These are phyloP conservation scores for Brachypalpus laphriformis DNA, from an alignment of 2,888 invertebrate species.

Conservation along the genomic window DNA sequence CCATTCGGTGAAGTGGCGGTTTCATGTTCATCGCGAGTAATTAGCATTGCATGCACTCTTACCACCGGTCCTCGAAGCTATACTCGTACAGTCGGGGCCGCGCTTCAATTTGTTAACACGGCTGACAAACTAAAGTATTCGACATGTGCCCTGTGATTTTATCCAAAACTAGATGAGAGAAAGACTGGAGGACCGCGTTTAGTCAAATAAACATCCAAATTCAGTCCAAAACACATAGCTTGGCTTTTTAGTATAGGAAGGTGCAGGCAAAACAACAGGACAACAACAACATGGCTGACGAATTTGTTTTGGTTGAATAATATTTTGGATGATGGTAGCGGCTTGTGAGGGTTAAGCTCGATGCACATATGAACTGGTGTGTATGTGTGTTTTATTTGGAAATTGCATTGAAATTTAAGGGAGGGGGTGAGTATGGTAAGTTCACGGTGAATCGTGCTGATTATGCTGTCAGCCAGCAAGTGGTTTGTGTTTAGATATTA, in stretches of 20 bases:
- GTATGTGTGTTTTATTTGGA: not conserved
- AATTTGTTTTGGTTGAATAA: constrained; percentile 25
- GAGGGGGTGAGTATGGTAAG: not conserved
- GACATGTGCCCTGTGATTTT: constrained; percentile 3
- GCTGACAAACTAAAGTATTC: constrained; percentile 27
- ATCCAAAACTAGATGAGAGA: not conserved
- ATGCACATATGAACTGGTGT: not conserved
- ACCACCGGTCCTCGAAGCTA: not conserved
- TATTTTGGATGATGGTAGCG: constrained; percentile 30
- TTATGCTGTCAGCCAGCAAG: constrained; percentile 11
- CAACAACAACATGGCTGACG: not conserved
- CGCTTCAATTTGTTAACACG: constrained; percentile 43
- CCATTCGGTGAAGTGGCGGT: constrained; percentile 40
- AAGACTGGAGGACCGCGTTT: too few species aligned
- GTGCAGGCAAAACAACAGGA: not conserved
- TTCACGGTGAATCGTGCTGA: constrained; percentile 6
- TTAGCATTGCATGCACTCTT: constrained; percentile 13
- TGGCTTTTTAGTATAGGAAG: not conserved
- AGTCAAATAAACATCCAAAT: constrained; percentile 17
- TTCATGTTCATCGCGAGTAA: constrained; percentile 54
- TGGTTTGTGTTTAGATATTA: constrained; percentile 8
- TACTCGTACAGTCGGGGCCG: too few species aligned
- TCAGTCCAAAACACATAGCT: constrained; percentile 2
- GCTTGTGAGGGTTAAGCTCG: constrained; percentile 3
- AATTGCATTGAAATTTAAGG: not conserved